These are phyloP conservation scores for Perognathus longimembris DNA, from an alignment of 2,113 vertebrate genomes.

Conservation along the genomic window DNA sequence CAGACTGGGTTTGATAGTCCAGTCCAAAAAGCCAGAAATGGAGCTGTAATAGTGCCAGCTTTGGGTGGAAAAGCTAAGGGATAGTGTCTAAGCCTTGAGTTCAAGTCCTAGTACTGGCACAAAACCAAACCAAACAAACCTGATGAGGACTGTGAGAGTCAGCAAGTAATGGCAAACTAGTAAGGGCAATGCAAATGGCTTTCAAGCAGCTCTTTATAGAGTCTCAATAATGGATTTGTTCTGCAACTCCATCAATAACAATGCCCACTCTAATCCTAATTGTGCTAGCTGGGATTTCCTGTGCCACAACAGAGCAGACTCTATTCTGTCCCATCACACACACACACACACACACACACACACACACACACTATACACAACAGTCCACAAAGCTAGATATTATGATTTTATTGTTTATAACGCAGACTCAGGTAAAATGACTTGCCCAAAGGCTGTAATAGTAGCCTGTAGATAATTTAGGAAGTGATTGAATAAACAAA, in stretches of 20 bases:
- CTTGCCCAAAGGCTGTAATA: background rate
- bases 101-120: too few species aligned
- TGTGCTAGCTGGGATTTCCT: background rate
- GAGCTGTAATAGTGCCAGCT: too few species aligned
- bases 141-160: background rate
- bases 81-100: too few species aligned
- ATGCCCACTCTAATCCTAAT: background rate
- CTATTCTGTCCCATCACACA: background rate
- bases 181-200: background rate
- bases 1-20: too few species aligned
- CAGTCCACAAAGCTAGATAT: background rate
- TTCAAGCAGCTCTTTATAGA: background rate
- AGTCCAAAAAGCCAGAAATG: too few species aligned
- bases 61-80: too few species aligned
- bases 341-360: background rate
- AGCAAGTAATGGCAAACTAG: background rate
- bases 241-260: background rate
- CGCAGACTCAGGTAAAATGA: background rate
- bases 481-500: background rate
- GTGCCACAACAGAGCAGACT: background rate
- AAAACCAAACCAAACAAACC: too few species aligned
- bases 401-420: background rate
- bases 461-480: background rate
- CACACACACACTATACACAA: background rate
- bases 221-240: background rate